Evolutionary conservation across 2,888 invertebrate genomes (phyloP).

Genomic region (Teleiodes luculella): DNA sequence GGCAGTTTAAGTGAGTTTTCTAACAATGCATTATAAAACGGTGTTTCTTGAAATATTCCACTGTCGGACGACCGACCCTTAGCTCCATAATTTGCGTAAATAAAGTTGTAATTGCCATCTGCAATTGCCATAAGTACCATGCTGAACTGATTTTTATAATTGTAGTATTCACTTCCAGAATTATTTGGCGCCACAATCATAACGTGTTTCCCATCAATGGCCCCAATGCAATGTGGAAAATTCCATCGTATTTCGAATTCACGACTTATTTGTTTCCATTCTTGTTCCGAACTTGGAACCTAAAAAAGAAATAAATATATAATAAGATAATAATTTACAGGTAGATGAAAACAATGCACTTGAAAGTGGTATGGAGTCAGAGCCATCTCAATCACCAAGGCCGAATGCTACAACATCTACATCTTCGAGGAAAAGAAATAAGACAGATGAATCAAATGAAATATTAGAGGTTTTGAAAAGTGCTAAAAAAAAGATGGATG

Average conservation of each 20-base stretch:
- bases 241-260: slow-evolving; percentile 29
- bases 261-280: slow-evolving; percentile 22
- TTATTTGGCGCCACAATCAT: slow-evolving; percentile 27
- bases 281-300: slow-evolving; percentile 27
- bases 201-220: slow-evolving; percentile 25
- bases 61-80: slow-evolving; percentile 31
- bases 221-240: slow-evolving; percentile 25
- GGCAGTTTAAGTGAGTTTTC: slow-evolving; percentile 28
- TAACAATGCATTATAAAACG: slow-evolving; percentile 28
- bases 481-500: slow-evolving; percentile 23
- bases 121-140: slow-evolving; percentile 28
- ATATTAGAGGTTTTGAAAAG: slow-evolving; percentile 24
- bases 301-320: background rate
- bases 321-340: background rate
- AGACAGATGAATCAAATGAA: no score
- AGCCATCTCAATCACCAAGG: no score
- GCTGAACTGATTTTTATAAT: slow-evolving; percentile 26
- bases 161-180: slow-evolving; percentile 29
- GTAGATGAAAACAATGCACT: no score
- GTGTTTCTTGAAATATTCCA: slow-evolving; percentile 32
- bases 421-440: no score
- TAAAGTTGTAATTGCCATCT: slow-evolving; percentile 29
- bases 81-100: slow-evolving; percentile 30
- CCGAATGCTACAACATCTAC: no score
- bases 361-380: no score